Percentiles rank a stretch among this genome's conserved stretches.
Evolutionary conservation across 1,140 invertebrate species (phyloP).

Genomic region (Brachionus calyciflorus): DNA sequence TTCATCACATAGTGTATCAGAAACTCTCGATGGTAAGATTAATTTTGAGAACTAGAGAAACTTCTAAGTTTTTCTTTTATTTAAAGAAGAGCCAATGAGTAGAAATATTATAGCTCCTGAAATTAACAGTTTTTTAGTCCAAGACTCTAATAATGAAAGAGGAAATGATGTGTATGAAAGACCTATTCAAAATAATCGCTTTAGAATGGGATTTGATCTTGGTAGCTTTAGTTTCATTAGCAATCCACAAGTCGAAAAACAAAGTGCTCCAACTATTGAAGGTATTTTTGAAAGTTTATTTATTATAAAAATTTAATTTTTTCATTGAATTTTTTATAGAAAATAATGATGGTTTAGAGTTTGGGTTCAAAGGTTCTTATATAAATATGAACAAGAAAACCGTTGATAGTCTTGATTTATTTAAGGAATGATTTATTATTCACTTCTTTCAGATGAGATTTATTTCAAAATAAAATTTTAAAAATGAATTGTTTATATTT

Average conservation of each 20-base stretch:
- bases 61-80: neutral
- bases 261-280: too few relatives aligned
- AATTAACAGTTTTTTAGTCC: neutral
- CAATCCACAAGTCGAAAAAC: too few relatives aligned
- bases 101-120: neutral
- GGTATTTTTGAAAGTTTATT: too few relatives aligned
- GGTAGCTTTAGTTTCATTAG: too few relatives aligned
- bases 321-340: neutral
- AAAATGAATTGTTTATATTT: too few relatives aligned
- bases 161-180: too few relatives aligned
- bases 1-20: neutral
- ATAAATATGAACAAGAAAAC: neutral
- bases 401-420: slow-evolving; percentile 5
- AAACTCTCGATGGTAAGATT: neutral
- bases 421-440: neutral
- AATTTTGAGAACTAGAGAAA: neutral
- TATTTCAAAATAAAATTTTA: too few relatives aligned
- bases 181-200: too few relatives aligned
- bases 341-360: neutral
- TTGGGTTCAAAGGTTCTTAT: slow-evolving; percentile 5
- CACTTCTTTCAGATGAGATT: too few relatives aligned
- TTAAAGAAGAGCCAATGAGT: neutral
- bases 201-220: too few relatives aligned
- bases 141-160: neutral
- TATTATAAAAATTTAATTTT: neutral